Conservation (phyloP, 2,113 vertebrate species). For the Morone saxatilis region DNA sequence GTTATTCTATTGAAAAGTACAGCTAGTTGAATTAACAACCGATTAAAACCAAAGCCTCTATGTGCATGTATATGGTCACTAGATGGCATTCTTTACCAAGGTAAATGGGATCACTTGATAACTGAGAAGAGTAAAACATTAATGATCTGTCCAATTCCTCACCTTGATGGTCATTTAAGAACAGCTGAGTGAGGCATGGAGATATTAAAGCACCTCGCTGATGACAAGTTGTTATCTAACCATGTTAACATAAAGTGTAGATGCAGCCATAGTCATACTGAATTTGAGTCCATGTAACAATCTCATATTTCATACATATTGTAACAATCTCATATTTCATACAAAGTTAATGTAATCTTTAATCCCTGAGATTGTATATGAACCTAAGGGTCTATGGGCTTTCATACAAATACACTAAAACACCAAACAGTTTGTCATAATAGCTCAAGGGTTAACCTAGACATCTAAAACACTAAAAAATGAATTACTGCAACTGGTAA, state of each 20-base stretch:
- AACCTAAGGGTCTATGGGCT: background rate
- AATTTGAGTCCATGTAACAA: background rate
- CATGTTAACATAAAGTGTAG: background rate
- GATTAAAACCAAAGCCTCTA: background rate
- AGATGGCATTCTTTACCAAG: conserved; percentile 56
- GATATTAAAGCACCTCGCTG: no score
- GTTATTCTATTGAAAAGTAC: no score
- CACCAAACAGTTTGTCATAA: no score
- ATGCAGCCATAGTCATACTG: background rate
- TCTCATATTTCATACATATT: no score
- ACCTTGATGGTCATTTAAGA: background rate
- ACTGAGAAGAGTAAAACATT: conserved; percentile 10
- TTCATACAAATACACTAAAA: background rate
- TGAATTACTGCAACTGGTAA: no score
- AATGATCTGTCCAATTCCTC: background rate
- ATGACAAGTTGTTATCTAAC: background rate
- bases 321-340: no score
- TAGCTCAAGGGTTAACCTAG: no score
- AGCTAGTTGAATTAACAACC: background rate
- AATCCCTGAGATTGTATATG: background rate
- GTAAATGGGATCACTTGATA: background rate
- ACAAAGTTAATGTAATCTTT: background rate
- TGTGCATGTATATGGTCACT: conserved; percentile 47
- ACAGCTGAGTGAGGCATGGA: background rate
- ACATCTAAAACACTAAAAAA: background rate